Evolutionary conservation across 2,888 invertebrate genomes (phyloP).

Genomic region (Bruchidius siliquastri): DNA sequence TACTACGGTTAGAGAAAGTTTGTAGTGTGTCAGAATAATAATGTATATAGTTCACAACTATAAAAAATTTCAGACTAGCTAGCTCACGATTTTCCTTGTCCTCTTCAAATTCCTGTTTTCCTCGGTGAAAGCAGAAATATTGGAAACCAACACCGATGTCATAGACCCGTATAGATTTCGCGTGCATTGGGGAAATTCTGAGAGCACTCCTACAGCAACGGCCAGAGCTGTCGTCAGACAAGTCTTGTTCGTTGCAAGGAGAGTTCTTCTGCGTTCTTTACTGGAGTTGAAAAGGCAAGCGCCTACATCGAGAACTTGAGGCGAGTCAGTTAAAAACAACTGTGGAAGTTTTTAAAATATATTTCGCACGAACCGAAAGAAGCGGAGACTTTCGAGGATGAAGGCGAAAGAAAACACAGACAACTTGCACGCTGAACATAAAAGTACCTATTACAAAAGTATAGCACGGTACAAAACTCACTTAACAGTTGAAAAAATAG

Average conservation of each 20-base stretch:
- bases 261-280: background rate
- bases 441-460: background rate
- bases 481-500: no score
- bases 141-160: no score
- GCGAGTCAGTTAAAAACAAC: background rate
- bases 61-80: no score
- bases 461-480: background rate
- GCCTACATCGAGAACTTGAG: background rate
- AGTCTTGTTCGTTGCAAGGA: background rate
- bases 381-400: background rate
- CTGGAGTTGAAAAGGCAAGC: background rate
- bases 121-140: no score
- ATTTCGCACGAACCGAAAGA: background rate
- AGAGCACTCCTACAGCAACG: background rate
- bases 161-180: background rate
- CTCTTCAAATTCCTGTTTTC: no score
- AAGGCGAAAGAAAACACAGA: background rate
- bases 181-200: background rate
- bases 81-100: no score
- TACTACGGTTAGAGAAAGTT: no score
- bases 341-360: background rate
- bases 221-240: background rate
- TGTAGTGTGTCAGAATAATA: no score
- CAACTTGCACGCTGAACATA: background rate
- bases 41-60: no score